Evolutionary conservation across 2,888 invertebrate species (phyloP), one percentile per base, ranked within the genome.

Genomic region (Anodontia alba): DNA sequence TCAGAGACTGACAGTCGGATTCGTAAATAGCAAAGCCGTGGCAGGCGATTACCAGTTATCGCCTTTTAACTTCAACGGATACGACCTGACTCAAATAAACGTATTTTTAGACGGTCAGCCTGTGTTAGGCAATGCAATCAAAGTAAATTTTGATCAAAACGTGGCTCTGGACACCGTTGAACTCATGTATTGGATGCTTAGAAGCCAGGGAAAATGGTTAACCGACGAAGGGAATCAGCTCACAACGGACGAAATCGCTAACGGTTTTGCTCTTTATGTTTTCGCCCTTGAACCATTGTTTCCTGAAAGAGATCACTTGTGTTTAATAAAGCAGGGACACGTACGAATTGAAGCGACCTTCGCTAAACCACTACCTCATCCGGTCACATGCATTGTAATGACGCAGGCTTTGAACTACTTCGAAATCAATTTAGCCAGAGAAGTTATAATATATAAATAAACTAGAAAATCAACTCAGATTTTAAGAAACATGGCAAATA

Each of bases 1-100:
- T 17, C 46, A 57, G 12, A 73, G 57, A 51, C 49, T 70, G 31
- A 54, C 74, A 0, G 23, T 81, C 1, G 78, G 49, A 51, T 81
- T 81, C n/a, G 81, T 67, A 26, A 74, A 78, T 17, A 66, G 77
- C 31, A 33, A 54, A 23, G 38, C 77, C 3, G 77, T 74, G 49
- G 33, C 81, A 15, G 81, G 81, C 38, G 31, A 33, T 17, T 81
- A 67, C 38, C 20, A 43, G 1, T 29, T 54, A 10, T 73, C 73
- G 7, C 81, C 74, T 12, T 71, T 33, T 31, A 78, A 81, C 68
- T 78, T 78, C 36, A 66, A 78, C 46, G 42, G 68, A n/a, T 81
- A 62, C 33, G 49, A 57, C 20, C 20, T 81, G 49, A 76, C 38
- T 12, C 49, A 81, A 54, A 31, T 81, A 43, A 36, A 43, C 10